Evolutionary conservation across 2,113 vertebrate genomes (phyloP), one percentile per base, ranked within the genome.

Genomic region (Lagopus leucura): DNA sequence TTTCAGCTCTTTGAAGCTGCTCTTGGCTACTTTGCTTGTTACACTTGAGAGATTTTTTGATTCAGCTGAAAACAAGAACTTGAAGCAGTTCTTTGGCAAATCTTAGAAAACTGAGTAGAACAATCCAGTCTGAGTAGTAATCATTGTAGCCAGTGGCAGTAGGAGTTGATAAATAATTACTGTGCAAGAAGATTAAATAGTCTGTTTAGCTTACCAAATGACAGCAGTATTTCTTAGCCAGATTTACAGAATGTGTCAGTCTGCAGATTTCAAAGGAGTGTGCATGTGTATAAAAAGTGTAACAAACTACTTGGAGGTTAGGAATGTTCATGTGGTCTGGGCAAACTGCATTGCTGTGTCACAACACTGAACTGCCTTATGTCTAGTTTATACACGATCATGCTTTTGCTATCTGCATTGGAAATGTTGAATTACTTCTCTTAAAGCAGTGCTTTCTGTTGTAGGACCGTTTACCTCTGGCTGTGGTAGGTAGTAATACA

Each of bases 401-500:
- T 93, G 88, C 66, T 95, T 96, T 55, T 83, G 84, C 22, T 90
- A 38, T 89, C 73, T 75, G 77, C 91, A 86, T 22, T 25, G 78
- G 47, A 77, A 63, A 60, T 75, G 15, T 78, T 77, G 91, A 79
- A 7, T 70, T 30, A 54, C 27, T 28, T 54, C 16, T 82, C 67
- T 83, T 70, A 52, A 96, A 96, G 91, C 30, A 42, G 20, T 45
- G 28, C 63, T 88, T 94, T 97, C 25, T 97, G 91, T 98, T 96
- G 75, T 82, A 99, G 99, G 99, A 99, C 96, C 99, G 99, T 98
- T 98, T 99, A 97, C 99, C 99, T 72, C 98, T 99, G 96, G 99
- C 99, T 94, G 99, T 99, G 80, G 99, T 99, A 74, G 99, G 99
- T 90, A 99, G 99, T 96, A 99, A 99, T 98, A 99, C 99, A 81